Evolutionary conservation across 2,797 vertebrate genomes (phyloP), one percentile per base, ranked within the genome.

Genomic region (Sebastes trivittatus): DNA sequence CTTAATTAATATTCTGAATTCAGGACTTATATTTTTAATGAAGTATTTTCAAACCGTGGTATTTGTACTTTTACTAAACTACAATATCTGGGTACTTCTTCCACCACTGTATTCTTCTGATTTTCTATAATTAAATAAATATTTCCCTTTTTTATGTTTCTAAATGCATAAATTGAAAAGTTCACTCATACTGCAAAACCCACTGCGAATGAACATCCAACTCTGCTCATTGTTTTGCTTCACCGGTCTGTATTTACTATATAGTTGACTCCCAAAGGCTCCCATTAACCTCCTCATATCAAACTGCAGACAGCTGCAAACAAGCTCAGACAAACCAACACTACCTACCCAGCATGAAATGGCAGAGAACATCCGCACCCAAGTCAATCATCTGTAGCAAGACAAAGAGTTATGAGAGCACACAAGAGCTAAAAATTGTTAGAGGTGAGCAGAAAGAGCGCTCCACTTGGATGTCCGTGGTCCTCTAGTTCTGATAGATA

Each of bases 271-370:
- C 73, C 63, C 70, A 62, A 36, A 60, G 76, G 81, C 71, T 67
- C 36, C 46, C 25, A 55, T 38, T 42, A 72, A 72, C 60, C 59
- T 56, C 36, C 20, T 75, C 67, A 68, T 49, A 69, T 61, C 62
- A 80, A 78, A 62, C 70, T 64, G 46, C 25, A 66, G 62, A 82
- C 75, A 62, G 64, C 64, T 80, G 61, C 30, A 69, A 81, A 77
- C 76, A 75, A 82, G 72, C 62, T 70, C 22, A 55, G 72, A 72
- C 55, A 81, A 81, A 85, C 72, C 13, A 54, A 62, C 84, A 66
- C 22, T 46, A 64, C 63, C 67, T 70, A 58, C 64, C 38, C 75
- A 76, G 71, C 70, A 74, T 70, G 72, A 79, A 74, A 75, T 61
- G 49, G 25, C 42, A 86, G 29, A 79, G 55, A 86, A 55, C 30